These are phyloP conservation scores for Pavo muticus DNA, from an alignment of 2,113 vertebrate genomes.

Conservation along the genomic window DNA sequence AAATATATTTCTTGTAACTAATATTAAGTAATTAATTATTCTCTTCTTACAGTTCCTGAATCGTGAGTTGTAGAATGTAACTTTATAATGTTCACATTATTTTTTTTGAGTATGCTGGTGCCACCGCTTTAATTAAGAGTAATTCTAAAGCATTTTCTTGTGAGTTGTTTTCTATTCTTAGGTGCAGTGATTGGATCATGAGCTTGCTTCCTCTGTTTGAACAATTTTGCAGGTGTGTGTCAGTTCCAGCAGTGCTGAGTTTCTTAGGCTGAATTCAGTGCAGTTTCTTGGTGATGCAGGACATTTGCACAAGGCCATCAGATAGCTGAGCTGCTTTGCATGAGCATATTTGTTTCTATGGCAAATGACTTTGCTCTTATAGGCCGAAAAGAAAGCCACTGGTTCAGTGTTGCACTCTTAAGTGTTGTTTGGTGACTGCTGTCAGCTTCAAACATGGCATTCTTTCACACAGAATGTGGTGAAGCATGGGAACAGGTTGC, in stretches of 20 bases:
- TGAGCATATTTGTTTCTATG: not conserved
- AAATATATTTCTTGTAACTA: conserved; percentile 17
- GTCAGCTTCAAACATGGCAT: not conserved
- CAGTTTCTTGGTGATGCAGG: not conserved
- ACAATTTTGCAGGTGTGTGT: not conserved
- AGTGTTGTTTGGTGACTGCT: not conserved
- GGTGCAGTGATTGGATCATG: not conserved
- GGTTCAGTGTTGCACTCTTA: not conserved
- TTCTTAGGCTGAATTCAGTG: not conserved
- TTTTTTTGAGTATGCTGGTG: not conserved
- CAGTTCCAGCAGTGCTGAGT: not conserved
- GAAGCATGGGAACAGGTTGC: too few relatives aligned
- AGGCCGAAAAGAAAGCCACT: not conserved
- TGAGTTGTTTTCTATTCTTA: not conserved
- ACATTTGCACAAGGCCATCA: not conserved
- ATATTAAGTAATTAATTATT: conserved; percentile 46
- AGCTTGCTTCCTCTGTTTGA: not conserved
- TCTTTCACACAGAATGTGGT: too few relatives aligned
- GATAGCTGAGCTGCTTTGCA: not conserved
- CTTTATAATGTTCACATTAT: not conserved
- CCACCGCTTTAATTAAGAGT: conserved; percentile 6
- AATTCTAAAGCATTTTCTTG: not conserved
- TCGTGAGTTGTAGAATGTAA: not conserved
- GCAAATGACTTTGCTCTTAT: fast-evolving
- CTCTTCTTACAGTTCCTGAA: not conserved